Conservation (phyloP, 2,113 vertebrate species). For the Hystrix brachyura region DNA sequence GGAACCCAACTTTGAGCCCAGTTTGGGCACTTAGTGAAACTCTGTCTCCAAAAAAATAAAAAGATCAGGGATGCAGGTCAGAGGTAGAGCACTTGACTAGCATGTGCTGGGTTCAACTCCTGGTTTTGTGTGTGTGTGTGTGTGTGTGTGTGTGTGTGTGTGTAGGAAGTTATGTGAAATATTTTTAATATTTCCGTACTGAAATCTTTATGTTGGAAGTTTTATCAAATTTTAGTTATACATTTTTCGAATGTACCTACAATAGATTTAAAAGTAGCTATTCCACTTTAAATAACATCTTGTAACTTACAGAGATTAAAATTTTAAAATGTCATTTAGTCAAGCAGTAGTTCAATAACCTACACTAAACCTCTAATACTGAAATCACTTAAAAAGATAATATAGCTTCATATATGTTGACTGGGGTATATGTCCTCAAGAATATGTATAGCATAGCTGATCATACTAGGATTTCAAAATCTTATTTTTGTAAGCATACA, state of each 20-base stretch:
- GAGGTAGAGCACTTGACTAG: background rate
- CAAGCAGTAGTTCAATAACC: background rate
- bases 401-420: too few species aligned
- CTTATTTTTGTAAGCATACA: background rate
- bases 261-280: background rate
- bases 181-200: slow-evolving; percentile 28
- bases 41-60: background rate
- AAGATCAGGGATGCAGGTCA: background rate
- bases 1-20: background rate
- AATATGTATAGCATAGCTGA: background rate
- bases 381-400: background rate
- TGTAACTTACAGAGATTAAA: background rate
- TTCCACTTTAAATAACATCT: background rate
- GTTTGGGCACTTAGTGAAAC: background rate
- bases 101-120: background rate
- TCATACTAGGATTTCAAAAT: background rate
- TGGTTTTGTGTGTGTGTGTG: background rate
- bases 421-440: background rate
- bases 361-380: background rate
- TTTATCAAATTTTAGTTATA: slow-evolving; percentile 21
- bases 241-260: background rate
- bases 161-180: background rate
- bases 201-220: slow-evolving; percentile 34
- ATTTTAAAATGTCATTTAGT: background rate
- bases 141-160: too few species aligned